A percentile compares a stretch with the other conserved stretches of the same genome.
Evolutionary conservation across 2,797 vertebrate genomes (phyloP).

Genomic region (Numenius phaeopus): DNA sequence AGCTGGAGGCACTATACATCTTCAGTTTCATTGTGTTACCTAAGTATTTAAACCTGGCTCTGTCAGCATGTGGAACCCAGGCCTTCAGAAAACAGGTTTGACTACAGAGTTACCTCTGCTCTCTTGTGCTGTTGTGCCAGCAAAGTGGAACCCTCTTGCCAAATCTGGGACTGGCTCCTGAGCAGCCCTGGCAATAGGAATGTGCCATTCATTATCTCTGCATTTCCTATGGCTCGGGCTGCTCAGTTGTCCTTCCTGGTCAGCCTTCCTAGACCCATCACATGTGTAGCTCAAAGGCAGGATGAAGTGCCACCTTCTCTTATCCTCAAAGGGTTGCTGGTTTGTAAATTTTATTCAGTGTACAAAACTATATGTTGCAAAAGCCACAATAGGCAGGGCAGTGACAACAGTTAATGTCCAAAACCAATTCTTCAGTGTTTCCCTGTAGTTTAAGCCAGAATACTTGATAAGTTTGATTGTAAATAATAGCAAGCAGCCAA

Average conservation of each 20-base stretch:
- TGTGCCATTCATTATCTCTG: neutral
- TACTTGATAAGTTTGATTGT: neutral
- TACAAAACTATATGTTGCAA: neutral
- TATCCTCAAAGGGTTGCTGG: neutral
- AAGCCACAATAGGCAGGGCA: neutral
- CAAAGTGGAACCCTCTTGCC: neutral
- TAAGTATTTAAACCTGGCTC: neutral
- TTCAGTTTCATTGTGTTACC: neutral
- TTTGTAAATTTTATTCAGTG: neutral
- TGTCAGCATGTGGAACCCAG: neutral
- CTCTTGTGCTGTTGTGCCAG: neutral
- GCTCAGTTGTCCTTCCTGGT: neutral
- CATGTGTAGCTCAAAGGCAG: neutral
- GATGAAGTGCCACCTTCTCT: neutral
- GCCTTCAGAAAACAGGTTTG: neutral
- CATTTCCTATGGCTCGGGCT: neutral
- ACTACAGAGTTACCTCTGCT: neutral
- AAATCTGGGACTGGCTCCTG: neutral
- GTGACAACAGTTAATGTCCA: neutral
- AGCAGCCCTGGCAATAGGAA: neutral
- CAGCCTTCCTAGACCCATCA: neutral
- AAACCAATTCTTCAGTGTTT: neutral
- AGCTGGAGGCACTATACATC: neutral
- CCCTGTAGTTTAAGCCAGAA: neutral
- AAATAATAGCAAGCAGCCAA: neutral